Evolutionary conservation across 1,140 invertebrate genomes (phyloP), one percentile per base, ranked within the genome.

Genomic region (Homalodisca vitripennis): DNA sequence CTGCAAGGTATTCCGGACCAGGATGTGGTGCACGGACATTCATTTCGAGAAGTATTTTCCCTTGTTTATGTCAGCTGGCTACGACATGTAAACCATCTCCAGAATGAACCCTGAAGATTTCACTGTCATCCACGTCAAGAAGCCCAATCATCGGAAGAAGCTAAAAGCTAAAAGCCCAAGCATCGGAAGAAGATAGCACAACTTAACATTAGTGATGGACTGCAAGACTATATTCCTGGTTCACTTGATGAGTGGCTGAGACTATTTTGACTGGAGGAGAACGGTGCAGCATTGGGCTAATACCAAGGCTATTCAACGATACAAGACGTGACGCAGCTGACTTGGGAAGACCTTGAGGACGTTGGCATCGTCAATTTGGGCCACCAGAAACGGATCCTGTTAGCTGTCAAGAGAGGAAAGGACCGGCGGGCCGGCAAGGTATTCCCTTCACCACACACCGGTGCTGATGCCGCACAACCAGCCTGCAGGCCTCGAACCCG

Each of bases 331-430:
- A 93, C 93, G 41, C 94, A 98, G 77, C 86, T 99, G 46, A 95
- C 93, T 70, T 98, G 97, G 95, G 98, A 99, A 84, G 98, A 99
- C 83, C 86, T 99, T 73, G 98, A 99, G 83, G 98, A 99, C 77
- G 97, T 98, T 79, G 98, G 98, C 60, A 98, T 99, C 73, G 88
- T 94, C 30, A 88, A 91, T 76, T 80, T 95, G 77, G 98, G 98
- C 27, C 98, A 99, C 80, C 97, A 99, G 81, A 99, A 99, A 85
- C 97, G 98, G 82, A 92, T 99, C 72, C 88, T 97, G 74, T 82
- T 99, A 73, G 97, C 97, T 66, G 98, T 99, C 73, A 98, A 99
- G 79, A 86, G 96, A 80, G 89, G 99, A 17, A 98, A 98, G 81
- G 94, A 98, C 78, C 93, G 98, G 68, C 87, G 90, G 69, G 89